Conservation (phyloP, 2,797 vertebrate genomes). For the Enoplosus armatus region DNA sequence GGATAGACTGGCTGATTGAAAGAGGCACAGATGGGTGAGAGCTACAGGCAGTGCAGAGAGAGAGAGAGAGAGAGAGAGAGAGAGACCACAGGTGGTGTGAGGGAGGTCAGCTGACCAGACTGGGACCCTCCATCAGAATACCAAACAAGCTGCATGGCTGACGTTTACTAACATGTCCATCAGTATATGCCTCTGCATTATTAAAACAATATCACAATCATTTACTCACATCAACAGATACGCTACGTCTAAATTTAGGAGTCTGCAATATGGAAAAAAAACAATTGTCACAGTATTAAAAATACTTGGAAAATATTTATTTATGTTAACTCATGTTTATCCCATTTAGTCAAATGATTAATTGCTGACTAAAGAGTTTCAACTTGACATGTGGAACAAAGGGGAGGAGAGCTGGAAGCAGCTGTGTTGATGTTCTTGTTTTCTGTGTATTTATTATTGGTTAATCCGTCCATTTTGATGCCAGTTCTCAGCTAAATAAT, state of each 20-base stretch:
- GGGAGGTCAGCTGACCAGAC: constrained; percentile 36
- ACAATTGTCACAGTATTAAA: no score
- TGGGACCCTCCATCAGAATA: constrained; percentile 48
- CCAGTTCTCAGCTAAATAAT: no score
- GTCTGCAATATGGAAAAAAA: no score
- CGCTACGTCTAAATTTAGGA: no score
- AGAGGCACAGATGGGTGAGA: constrained; percentile 39
- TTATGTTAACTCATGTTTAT: no score
- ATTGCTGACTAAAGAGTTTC: background rate
- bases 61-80: background rate
- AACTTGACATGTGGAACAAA: background rate
- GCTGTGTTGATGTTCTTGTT: background rate
- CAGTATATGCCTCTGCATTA: no score
- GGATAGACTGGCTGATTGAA: constrained; percentile 76
- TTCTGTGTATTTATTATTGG: no score
- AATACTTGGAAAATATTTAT: no score
- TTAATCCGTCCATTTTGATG: background rate
- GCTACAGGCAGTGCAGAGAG: background rate
- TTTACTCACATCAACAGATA: no score
- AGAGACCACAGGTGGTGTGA: constrained; percentile 60
- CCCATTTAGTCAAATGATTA: no score
- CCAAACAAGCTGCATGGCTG: constrained; percentile 17
- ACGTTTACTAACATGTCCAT: no score
- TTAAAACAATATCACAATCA: no score
- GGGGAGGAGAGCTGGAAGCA: background rate